A percentile compares a stretch with the other conserved stretches of the same genome.
These are phyloP conservation scores for Parotocinclus haroldoi DNA, from an alignment of 2,797 vertebrate genomes.

Conservation along the genomic window DNA sequence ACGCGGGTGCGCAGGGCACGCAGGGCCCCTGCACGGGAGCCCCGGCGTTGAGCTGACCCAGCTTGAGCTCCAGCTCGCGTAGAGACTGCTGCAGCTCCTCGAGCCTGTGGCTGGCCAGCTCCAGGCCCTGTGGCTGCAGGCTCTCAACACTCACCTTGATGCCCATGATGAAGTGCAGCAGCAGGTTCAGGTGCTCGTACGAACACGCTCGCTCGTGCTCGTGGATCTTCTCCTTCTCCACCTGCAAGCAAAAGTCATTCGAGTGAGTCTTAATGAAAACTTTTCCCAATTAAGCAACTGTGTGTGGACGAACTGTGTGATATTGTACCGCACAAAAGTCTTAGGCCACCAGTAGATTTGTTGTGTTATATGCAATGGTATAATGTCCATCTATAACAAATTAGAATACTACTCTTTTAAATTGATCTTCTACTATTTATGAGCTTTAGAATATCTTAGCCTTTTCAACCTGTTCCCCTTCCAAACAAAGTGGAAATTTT, in stretches of 20 bases:
- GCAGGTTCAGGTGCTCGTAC: slow-evolving; percentile 85
- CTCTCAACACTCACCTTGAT: slow-evolving; percentile 80
- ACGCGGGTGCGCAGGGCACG: slow-evolving; percentile 38
- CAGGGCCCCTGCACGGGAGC: slow-evolving; percentile 70
- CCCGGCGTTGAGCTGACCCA: slow-evolving; percentile 66
- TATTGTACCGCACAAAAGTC: no score
- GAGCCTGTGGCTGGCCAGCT: slow-evolving; percentile 73
- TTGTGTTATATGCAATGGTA: no score
- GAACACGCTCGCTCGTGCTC: slow-evolving; percentile 85
- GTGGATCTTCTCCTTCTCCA: slow-evolving; percentile 82
- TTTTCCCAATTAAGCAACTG: no score
- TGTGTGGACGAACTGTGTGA: no score
- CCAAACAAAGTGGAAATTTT: no score
- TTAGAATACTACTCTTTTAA: no score
- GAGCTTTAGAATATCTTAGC: no score
- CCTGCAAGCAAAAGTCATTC: slow-evolving; percentile 62
- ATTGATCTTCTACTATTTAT: no score
- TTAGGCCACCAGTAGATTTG: no score
- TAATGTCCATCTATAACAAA: no score
- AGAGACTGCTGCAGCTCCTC: slow-evolving; percentile 76
- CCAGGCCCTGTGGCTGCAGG: slow-evolving; percentile 76
- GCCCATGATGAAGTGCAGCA: slow-evolving; percentile 83
- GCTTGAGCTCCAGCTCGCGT: slow-evolving; percentile 72
- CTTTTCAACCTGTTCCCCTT: no score
- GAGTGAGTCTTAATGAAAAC: no score